Evolutionary conservation across 2,113 vertebrate genomes (phyloP).

Genomic region (Hypanus sabinus): DNA sequence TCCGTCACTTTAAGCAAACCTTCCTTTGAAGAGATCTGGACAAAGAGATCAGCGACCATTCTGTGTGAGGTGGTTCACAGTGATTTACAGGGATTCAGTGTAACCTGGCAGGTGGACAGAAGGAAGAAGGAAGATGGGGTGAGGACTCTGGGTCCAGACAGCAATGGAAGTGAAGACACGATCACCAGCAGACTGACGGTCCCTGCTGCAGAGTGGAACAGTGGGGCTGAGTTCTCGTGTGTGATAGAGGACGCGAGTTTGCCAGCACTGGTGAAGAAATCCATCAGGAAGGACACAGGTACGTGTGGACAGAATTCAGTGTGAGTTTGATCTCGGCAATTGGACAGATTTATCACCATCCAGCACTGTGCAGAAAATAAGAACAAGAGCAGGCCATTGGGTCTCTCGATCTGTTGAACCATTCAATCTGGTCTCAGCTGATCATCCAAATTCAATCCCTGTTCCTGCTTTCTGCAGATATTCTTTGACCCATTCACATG

Average conservation of each 20-base stretch:
- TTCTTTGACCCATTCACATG: no score
- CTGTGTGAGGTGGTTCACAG: not conserved
- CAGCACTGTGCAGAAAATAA: no score
- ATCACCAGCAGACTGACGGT: not conserved
- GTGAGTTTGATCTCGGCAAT: not conserved
- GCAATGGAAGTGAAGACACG: not conserved
- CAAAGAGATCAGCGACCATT: not conserved
- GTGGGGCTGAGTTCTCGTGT: not conserved
- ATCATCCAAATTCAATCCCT: no score
- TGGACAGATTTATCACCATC: not conserved
- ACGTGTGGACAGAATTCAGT: not conserved
- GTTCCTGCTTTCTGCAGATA: no score
- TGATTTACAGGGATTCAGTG: slow-evolving; percentile 8
- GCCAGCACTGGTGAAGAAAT: not conserved
- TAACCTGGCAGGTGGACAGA: slow-evolving; percentile 2
- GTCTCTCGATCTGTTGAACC: no score
- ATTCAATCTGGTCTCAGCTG: no score
- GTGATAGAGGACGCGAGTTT: not conserved
- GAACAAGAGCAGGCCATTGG: no score
- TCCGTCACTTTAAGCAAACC: slow-evolving; percentile 20
- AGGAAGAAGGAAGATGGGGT: not conserved
- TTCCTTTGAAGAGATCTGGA: slow-evolving; percentile 14
- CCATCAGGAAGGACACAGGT: not conserved
- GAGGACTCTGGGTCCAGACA: not conserved
- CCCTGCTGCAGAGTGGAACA: slow-evolving; percentile 5